These are phyloP conservation scores for Myotis planiceps DNA, from an alignment of 2,797 vertebrate genomes.

Conservation along the genomic window DNA sequence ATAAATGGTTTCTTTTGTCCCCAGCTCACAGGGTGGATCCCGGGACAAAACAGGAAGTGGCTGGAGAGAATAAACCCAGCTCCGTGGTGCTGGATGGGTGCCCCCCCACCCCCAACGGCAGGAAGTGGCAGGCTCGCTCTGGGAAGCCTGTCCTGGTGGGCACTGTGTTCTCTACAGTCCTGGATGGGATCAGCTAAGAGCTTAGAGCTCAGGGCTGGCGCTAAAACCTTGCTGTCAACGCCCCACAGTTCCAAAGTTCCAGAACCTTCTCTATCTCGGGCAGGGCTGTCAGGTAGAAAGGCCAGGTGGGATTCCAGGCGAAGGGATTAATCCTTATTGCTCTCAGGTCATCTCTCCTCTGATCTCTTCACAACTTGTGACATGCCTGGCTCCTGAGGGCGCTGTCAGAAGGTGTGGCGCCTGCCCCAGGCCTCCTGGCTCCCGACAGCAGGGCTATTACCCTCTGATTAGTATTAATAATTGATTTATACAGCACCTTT, in stretches of 20 bases:
- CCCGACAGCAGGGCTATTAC: conserved; percentile 53
- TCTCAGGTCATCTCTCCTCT: background rate
- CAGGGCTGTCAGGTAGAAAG: background rate
- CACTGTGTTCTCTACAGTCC: background rate
- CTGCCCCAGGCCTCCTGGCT: conserved; percentile 74
- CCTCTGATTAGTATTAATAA: conserved; percentile 86
- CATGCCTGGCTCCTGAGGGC: conserved; percentile 8
- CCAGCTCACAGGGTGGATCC: background rate
- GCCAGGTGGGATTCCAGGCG: background rate
- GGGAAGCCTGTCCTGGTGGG: background rate
- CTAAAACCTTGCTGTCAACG: background rate
- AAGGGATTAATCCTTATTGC: background rate
- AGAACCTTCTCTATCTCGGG: background rate
- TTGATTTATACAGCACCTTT: conserved; percentile 87
- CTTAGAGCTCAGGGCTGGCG: background rate
- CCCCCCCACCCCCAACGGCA: background rate
- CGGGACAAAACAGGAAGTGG: background rate
- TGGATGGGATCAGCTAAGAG: background rate
- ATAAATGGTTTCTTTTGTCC: background rate
- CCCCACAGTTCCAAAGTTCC: background rate
- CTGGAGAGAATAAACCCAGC: background rate
- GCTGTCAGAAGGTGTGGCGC: conserved; percentile 69
- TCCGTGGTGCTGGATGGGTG: fast-evolving
- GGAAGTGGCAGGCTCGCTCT: background rate
- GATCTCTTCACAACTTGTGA: background rate